Evolutionary conservation across 64 coral and sea anemone species (phyloP), one percentile per base, ranked within the genome.

Genomic region (Pocillopora damicornis): DNA sequence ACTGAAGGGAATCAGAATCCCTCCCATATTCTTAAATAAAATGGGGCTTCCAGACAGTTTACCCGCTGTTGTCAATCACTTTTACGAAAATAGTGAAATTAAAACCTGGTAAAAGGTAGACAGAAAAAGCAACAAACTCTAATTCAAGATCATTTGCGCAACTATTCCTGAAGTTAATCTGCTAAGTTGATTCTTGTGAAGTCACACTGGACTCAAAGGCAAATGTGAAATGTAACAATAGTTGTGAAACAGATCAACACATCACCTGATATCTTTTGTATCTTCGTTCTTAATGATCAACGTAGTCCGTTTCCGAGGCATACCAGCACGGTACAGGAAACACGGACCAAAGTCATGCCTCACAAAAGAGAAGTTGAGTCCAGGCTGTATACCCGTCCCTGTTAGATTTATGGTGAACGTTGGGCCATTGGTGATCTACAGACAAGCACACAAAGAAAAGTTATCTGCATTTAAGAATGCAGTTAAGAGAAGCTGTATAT

Each of bases 291-390:
- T 95, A 59, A 99, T 92, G 79, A 75, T 63, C 58, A 99, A 79
- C 72, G 90, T 95, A 9, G 73, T 80, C 77, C 60, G 86, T 59
- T 99, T 83, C n/a, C 85, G 87, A 1, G 96, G 90, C 93, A 99
- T 95, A 59, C 96, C 96, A 51, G 96, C 96, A 56, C 96, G 93
- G 90, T 99, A 99, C 87, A 99, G 60, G 79, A 99, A 99, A 85
- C 96, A 99, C n/a, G 96, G 93, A 45, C 96, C 96, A 79, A 99
- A 99, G 83, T 99, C 91, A 42, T 95, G 88, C 20, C 85, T 82
- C 20, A 90, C 77, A 72, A 95, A 99, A 9, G 96, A 99, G 64
- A 99, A 99, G 25, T 88, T 87, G 1, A 99, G 76, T 8, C 80
- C 93, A 8, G 96, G 96, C 77, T 94, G 96, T 3, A 95, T 88